These are phyloP conservation scores for Gandaritis pyraliata DNA, from an alignment of 2,888 invertebrate species.

Conservation along the genomic window DNA sequence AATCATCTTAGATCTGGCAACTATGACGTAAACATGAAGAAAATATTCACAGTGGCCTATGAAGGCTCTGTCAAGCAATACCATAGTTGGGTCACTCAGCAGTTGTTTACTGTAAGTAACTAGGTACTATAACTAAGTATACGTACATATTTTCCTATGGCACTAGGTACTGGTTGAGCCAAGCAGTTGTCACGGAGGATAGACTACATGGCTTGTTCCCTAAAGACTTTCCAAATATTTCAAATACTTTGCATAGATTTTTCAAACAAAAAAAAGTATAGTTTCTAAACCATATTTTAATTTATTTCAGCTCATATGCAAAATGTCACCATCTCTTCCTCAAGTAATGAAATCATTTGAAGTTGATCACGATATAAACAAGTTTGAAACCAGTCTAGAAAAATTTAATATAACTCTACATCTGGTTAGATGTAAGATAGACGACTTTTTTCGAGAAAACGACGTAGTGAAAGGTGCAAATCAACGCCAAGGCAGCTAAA, in stretches of 20 bases:
- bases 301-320: constrained; percentile 85
- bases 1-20: constrained; percentile 72
- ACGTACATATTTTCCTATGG: no score
- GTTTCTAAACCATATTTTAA: no score
- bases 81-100: constrained; percentile 91
- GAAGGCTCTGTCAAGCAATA: constrained; percentile 88
- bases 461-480: constrained; percentile 61
- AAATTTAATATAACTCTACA: constrained; percentile 82
- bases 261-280: no score
- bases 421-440: constrained; percentile 83
- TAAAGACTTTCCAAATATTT: no score
- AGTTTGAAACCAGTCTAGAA: constrained; percentile 67
- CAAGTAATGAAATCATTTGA: constrained; percentile 81
- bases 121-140: no score
- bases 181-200: no score
- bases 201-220: no score
- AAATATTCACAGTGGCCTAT: constrained; percentile 87
- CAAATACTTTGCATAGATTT: no score
- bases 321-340: constrained; percentile 86
- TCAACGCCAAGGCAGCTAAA: constrained; percentile 22
- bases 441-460: constrained; percentile 84
- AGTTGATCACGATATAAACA: constrained; percentile 64
- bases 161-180: no score
- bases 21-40: constrained; percentile 84
- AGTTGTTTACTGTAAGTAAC: constrained; percentile 86